Evolutionary conservation across 1,140 invertebrate genomes (phyloP), one percentile per base, ranked within the genome.

Genomic region (Nasonia vitripennis): DNA sequence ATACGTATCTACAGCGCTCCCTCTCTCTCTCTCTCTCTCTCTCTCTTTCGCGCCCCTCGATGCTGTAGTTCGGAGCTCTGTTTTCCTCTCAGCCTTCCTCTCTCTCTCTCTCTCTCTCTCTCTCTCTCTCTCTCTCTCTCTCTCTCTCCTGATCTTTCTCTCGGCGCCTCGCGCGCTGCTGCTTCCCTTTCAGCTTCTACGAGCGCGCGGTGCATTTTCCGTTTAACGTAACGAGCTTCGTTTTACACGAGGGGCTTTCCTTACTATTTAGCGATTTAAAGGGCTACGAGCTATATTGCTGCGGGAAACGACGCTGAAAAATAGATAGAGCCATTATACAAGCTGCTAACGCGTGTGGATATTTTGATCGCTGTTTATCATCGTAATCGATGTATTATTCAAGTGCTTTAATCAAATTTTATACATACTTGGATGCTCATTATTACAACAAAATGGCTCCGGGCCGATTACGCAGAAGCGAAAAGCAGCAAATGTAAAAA

Each of bases 161-260:
- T 23, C 3, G 1, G 27, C 27, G 67, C 17, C 6, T 31, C 31
- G 17, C 68, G 10, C 37, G 23, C 68, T 31, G 6, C 20, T 62
- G 55, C 55, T 62, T 7, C 17, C 20, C 55, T 62, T 62, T n/a
- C 55, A 62, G 55, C 55, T n/a, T 7, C 14, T 62, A 62, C 48
- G 48, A 14, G 55, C 55, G 55, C 55, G 17, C 55, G 55, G 55
- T 62, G 55, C 17, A 62, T 62, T 62, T 62, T 62, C n/a, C 74
- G 27, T 77, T 77, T 77, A 77, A 45, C 41, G 34, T 77, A 77
- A 77, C 74, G 74, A 77, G 74, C 41, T 20, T 48, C 74, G 20
- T 77, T 45, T 77, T 45, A 77, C 37, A 41, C 70, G 27, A 71
- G 55, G 67, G 31, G 31, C 27, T 71, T 2, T 11, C 23, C 23